These are phyloP conservation scores for Rotaria socialis DNA, from an alignment of 2,888 invertebrate genomes.

Conservation along the genomic window DNA sequence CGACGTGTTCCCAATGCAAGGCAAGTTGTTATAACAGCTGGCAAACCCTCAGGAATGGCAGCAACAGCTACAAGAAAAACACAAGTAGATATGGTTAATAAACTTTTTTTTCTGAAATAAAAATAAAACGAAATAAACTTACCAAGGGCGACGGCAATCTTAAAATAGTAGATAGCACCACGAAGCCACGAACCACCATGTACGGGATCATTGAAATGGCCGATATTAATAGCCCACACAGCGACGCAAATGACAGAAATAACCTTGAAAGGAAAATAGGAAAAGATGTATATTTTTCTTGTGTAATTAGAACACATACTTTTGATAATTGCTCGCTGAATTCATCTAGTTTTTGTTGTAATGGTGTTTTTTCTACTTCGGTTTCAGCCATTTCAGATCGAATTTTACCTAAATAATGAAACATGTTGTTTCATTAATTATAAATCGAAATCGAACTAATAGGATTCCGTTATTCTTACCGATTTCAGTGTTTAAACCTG, in stretches of 20 bases:
- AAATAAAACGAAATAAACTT: no score
- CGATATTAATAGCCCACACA: slow-evolving; percentile 99
- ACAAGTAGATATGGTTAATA: no score
- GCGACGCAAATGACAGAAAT: slow-evolving; percentile 99
- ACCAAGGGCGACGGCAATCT: no score
- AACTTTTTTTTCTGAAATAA: no score
- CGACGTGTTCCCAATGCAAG: slow-evolving; percentile 91
- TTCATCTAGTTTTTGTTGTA: slow-evolving; percentile 99
- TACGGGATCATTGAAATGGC: slow-evolving; percentile 98
- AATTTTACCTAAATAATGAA: slow-evolving; percentile 74
- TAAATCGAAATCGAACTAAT: no score
- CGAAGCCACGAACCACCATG: slow-evolving; percentile 97
- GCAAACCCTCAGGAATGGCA: slow-evolving; percentile 98
- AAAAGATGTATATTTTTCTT: not conserved
- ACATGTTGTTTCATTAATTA: no score
- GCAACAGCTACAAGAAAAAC: slow-evolving; percentile 76
- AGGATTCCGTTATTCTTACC: no score
- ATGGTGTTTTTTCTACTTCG: slow-evolving; percentile 96
- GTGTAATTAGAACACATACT: slow-evolving; percentile 51
- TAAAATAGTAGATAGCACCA: slow-evolving; percentile 59
- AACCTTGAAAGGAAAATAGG: slow-evolving; percentile 57
- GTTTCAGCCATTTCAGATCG: slow-evolving; percentile 99
- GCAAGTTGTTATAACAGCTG: slow-evolving; percentile 99
- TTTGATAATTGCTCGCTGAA: slow-evolving; percentile 99
- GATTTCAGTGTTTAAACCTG: slow-evolving; percentile 92